These are phyloP conservation scores for Schizopygopsis pylzovi DNA, from an alignment of 2,797 vertebrate genomes.

Conservation along the genomic window DNA sequence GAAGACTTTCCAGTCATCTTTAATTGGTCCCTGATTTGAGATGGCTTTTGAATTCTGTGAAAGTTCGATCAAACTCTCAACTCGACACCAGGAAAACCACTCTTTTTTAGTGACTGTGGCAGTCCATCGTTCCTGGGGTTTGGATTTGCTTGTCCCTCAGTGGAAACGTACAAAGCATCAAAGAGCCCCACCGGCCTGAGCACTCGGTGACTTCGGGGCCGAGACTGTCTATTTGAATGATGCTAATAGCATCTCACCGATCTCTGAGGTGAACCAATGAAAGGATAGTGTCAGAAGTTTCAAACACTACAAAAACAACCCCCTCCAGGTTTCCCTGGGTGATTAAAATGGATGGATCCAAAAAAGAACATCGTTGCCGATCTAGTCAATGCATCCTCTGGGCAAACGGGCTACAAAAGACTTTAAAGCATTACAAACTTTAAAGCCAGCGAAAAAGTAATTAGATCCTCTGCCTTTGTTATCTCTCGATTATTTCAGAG, in stretches of 20 bases:
- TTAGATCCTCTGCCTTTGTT: constrained; percentile 60
- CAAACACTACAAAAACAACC: constrained; percentile 67
- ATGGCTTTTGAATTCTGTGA: constrained; percentile 51
- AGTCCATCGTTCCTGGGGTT: constrained; percentile 54
- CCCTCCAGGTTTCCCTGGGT: constrained; percentile 60
- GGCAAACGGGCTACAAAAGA: constrained; percentile 66
- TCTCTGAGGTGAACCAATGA: constrained; percentile 60
- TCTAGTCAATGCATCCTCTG: constrained; percentile 67
- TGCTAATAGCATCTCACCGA: constrained; percentile 64
- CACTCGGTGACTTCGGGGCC: constrained; percentile 54
- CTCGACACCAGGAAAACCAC: constrained; percentile 45
- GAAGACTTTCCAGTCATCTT: constrained; percentile 25
- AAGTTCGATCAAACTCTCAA: constrained; percentile 43
- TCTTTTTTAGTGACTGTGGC: constrained; percentile 52
- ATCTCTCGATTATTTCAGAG: constrained; percentile 54
- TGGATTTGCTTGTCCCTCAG: constrained; percentile 59
- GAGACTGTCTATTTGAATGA: constrained; percentile 66
- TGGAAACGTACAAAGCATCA: constrained; percentile 58
- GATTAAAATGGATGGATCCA: constrained; percentile 69
- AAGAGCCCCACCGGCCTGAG: constrained; percentile 53
- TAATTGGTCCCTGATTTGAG: constrained; percentile 48
- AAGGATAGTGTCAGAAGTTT: constrained; percentile 66
- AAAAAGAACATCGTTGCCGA: constrained; percentile 60
- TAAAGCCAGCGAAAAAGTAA: constrained; percentile 65
- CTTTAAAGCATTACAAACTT: constrained; percentile 58